Evolutionary conservation across 2,113 vertebrate genomes (phyloP), one percentile per base, ranked within the genome.

Genomic region (Martes martes): DNA sequence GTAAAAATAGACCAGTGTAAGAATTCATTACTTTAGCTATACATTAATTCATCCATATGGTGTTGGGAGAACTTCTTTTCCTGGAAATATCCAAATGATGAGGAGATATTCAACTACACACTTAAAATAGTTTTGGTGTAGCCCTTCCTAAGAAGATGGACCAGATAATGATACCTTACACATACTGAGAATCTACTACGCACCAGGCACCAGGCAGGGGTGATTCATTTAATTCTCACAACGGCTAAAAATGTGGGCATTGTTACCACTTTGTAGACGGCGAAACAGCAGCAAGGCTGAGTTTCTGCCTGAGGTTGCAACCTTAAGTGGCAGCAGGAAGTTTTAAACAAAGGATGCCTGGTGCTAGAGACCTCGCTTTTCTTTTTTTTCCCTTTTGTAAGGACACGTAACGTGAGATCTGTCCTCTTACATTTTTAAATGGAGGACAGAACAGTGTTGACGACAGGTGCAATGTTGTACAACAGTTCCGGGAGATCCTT

Each of bases 401-500:
- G 21, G 59, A 57, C 45, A 57, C 4, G 1, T 57, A 8, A n/a
- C 36, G 9, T 5, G 31, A 55, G 8, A 3, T 18, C 42, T n/a
- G 13, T 16, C 59, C n/a, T 50, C 50, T 18, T 15, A 18, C 6
- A n/a, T 33, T 28, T 23, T 3, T 65, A 7, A 14, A 28, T 13
- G 45, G 2, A 7, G 6, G 2, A 4, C 15, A 9, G 4, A 0
- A 0, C 1, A 19, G n/a, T 26, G n/a, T 2, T 19, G 73, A 3
- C 36, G 2, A 11, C 3, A 15, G 74, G 74, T 2, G 14, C 15
- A 2, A 2, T 0, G 6, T 0, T 0, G n/a, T 1, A 8, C 59
- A 4, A 7, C 4, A 24, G 6, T 24, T 16, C 7, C 42, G 1
- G 15, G 57, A 52, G 7, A 19, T 5, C 8, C 39, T 1, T 14